Evolutionary conservation across 2,888 invertebrate species (phyloP).

Genomic region (Pandemis corylana): DNA sequence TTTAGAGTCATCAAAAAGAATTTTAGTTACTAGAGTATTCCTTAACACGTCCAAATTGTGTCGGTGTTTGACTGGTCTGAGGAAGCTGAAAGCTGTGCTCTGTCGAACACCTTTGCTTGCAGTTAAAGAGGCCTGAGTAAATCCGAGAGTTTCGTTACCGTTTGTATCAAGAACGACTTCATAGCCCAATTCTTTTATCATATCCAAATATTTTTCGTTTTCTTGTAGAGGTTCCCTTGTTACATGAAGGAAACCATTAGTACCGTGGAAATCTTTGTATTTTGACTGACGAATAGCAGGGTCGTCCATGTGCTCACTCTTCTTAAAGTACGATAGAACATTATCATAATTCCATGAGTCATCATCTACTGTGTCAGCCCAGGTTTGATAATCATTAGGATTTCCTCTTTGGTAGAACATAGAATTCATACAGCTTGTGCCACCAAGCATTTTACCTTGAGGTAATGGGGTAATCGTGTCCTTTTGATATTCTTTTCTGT

Average conservation of each 20-base stretch:
- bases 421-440: conserved; percentile 49
- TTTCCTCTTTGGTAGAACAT: conserved; percentile 51
- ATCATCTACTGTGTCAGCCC: conserved; percentile 49
- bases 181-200: conserved; percentile 72
- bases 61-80: conserved; percentile 35
- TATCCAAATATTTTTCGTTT: conserved; percentile 43
- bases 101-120: conserved; percentile 55
- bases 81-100: conserved; percentile 29
- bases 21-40: conserved; percentile 37
- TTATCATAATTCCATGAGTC: conserved; percentile 49
- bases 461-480: conserved; percentile 41
- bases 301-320: conserved; percentile 51
- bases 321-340: conserved; percentile 50
- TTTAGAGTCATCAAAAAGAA: conserved; percentile 36
- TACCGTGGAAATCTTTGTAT: conserved; percentile 24
- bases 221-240: neutral
- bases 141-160: conserved; percentile 70
- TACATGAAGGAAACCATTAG: conserved; percentile 16
- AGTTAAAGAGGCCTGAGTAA: conserved; percentile 71
- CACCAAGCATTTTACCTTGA: conserved; percentile 50
- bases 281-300: conserved; percentile 39
- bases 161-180: conserved; percentile 61
- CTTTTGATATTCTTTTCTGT: conserved; percentile 42
- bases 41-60: conserved; percentile 41
- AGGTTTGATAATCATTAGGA: conserved; percentile 48